phyloP scores from a whole-genome alignment of 2,113 vertebrate species.

The Podiceps cristatus region DNA sequence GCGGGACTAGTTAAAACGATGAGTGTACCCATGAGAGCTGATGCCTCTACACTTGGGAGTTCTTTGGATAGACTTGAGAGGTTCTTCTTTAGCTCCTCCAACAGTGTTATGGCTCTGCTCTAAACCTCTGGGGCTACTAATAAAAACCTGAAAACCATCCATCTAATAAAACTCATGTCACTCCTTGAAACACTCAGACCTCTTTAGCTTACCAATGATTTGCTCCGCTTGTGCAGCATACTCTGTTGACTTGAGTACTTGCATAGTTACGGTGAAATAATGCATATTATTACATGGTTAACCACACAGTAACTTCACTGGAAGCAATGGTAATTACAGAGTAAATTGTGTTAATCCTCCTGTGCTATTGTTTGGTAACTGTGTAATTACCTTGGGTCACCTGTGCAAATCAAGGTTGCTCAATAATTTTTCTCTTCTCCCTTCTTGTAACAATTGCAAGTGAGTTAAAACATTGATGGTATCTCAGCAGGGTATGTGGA shows the following conservation, averaged over 20 bases:
- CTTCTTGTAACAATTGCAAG: slow-evolving; percentile 1
- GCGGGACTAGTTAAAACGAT: neutral
- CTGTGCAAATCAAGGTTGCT: slow-evolving; percentile 45
- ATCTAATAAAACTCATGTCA: neutral
- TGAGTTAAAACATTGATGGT: neutral
- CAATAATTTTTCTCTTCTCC: slow-evolving; percentile 35
- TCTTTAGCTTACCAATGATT: slow-evolving; percentile 37
- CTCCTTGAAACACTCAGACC: slow-evolving; percentile 12
- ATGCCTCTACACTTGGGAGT: neutral
- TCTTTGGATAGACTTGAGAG: neutral
- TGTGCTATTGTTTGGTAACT: slow-evolving; percentile 54
- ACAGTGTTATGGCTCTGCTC: neutral
- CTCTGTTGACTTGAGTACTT: slow-evolving; percentile 46
- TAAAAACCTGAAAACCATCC: slow-evolving; percentile 6
- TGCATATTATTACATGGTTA: slow-evolving; percentile 61
- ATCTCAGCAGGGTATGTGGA: neutral
- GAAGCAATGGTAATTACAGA: slow-evolving; percentile 59
- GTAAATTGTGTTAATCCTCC: slow-evolving; percentile 40
- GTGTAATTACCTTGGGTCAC: slow-evolving; percentile 53
- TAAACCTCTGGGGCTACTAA: neutral
- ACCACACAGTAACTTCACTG: slow-evolving; percentile 63
- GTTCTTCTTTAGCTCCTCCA: neutral
- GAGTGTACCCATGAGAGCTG: neutral
- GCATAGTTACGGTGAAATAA: slow-evolving; percentile 66
- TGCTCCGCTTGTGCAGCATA: slow-evolving; percentile 28